Evolutionary conservation across 2,888 invertebrate species (phyloP), one percentile per base, ranked within the genome.

Genomic region (Tortrix viridana): DNA sequence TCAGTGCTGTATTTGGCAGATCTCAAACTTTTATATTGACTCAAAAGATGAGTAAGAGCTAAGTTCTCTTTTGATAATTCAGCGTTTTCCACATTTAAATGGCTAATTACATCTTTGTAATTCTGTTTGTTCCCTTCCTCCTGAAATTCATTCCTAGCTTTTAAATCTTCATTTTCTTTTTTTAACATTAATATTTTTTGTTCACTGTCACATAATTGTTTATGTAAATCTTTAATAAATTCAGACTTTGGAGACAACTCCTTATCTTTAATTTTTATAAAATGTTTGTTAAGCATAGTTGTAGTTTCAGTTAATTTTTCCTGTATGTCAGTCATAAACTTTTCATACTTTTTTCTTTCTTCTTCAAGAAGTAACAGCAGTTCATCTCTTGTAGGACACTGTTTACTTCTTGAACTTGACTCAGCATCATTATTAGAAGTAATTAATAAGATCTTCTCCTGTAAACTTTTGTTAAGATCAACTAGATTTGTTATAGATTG

Each of bases 41-140:
- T 89, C 18, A 92, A 67, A 69, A 87, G 81, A 71, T 87, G 83
- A 73, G 85, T 86, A 46, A 92, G 71, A 23, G 74, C 70, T 71
- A 92, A 90, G 67, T 91, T 92, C 79, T 92, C 92, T 72, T 86
- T 88, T 26, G 88, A 87, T 60, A 92, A 72, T 71, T 91, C 87
- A 32, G 85, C 71, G 81, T 92, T 92, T 79, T 92, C 92, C 61
- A 75, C 68, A 80, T 92, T 92, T 48, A 92, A 76, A 53, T 92
- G 89, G 71, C 74, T 84, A 46, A 92, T 88, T 20, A 90, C 71
- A 75, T 91, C 89, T 79, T 88, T 86, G 67, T 81, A 90, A 69
- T 85, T 90, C 67, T 84, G 79, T 70, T 83, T 86, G 65, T 74
- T 82, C 57, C 74, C 78, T 60, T 86, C 80, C 64, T 82, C 77